Evolutionary conservation across 1,140 invertebrate genomes (phyloP), one percentile per base, ranked within the genome.

Genomic region (Babylonia areolata): DNA sequence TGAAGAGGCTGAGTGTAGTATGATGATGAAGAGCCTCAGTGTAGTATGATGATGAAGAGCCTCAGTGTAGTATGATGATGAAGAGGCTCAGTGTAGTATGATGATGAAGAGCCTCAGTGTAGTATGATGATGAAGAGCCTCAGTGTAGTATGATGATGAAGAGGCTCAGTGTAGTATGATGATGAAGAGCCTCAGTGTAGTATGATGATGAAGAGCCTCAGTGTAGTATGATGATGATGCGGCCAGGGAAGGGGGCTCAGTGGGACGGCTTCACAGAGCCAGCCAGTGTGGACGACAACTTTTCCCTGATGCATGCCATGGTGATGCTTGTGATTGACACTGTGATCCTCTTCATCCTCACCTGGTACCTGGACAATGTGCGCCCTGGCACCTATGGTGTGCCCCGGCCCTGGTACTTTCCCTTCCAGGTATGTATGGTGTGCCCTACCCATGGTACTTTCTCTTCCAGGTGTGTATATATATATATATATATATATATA

Each of bases 331-430:
- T 95, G 0, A 58, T 95, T 20, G 96, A 96, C 90, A 91, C 93
- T 71, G 15, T 95, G 2, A 86, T 95, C 15, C 94, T 95, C 88
- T 86, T 93, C 33, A 23, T 92, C 20, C 89, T 96, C 23, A 94
- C 95, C 5, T 96, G 95, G 95, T 96, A 96, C 90, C 94, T 96
- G 73, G 96, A 96, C 92, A 95, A 95, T 51, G 95, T 96, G 40
- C 95, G 93, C 87, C 96, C 96, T 78, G 96, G 96, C 90, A 92
- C 93, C 77, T 93, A 93, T 91, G 95, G 95, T 40, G 93, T 96
- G 1, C 93, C 95, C 0, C 90, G 94, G 84, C 94, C 94, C 31
- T 95, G 92, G 88, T 95, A 95, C 88, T 95, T 95, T 88, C 93
- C 92, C 0, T 93, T 95, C 33, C 92, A 93, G 83, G 94, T 95